phyloP scores from a whole-genome alignment of 2,113 vertebrate species.

The Chelonoidis abingdonii region DNA sequence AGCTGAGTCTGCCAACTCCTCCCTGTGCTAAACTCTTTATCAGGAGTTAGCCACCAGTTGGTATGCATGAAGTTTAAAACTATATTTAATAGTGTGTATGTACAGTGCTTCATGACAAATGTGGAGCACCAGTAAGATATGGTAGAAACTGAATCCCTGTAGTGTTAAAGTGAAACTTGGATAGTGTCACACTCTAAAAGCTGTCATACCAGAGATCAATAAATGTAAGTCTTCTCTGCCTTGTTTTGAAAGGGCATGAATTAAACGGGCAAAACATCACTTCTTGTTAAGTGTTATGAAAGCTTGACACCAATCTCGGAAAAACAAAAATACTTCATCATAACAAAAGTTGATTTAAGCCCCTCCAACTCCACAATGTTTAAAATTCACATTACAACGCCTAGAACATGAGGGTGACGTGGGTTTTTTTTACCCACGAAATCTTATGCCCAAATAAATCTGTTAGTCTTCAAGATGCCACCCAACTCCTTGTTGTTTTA shows the following conservation, averaged over 20 bases:
- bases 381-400: not conserved
- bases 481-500: not conserved
- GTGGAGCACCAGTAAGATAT: not conserved
- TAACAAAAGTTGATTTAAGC: not conserved
- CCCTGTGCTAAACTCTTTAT: not conserved
- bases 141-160: not conserved
- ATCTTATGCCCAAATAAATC: too few species aligned
- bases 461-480: too few species aligned
- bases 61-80: not conserved
- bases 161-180: not conserved
- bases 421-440: too few species aligned
- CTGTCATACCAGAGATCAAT: not conserved
- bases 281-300: not conserved
- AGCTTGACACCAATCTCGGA: not conserved
- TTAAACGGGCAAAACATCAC: not conserved
- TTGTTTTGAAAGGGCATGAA: not conserved
- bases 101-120: not conserved
- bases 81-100: not conserved
- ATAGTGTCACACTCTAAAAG: rapidly evolving
- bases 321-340: not conserved
- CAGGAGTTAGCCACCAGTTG: not conserved
- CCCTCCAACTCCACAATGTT: too few species aligned
- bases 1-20: not conserved
- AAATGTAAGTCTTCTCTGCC: not conserved
- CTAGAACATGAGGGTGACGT: not conserved